A percentile compares a stretch with the other conserved stretches of the same genome.
These are phyloP conservation scores for Vombatus ursinus DNA, from an alignment of 2,113 vertebrate species.

Conservation along the genomic window DNA sequence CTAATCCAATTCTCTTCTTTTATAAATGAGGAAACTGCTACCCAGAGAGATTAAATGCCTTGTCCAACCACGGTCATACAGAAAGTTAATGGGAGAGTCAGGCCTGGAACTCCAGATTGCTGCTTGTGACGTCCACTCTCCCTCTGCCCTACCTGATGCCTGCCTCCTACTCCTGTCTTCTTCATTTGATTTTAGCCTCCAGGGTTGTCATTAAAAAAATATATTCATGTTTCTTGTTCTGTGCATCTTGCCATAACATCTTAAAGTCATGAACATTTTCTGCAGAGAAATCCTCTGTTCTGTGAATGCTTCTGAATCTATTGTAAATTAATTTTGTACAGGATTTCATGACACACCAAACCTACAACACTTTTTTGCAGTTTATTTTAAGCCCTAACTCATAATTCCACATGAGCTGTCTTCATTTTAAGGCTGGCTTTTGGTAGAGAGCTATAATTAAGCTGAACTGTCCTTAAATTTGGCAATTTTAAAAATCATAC, in stretches of 20 bases:
- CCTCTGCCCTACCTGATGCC: not conserved
- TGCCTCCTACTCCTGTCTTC: not conserved
- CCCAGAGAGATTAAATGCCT: not conserved
- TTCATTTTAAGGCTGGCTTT: slow-evolving; percentile 27
- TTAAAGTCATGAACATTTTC: slow-evolving; percentile 47
- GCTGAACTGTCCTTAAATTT: slow-evolving; percentile 30
- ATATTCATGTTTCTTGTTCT: not conserved
- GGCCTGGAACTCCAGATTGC: not conserved
- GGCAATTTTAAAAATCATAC: slow-evolving; percentile 47
- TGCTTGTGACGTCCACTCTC: not conserved
- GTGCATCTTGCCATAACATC: slow-evolving; percentile 29
- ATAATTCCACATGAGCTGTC: slow-evolving; percentile 18
- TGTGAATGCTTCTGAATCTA: slow-evolving; percentile 42
- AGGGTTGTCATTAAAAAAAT: slow-evolving; percentile 37
- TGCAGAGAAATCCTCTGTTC: slow-evolving; percentile 34
- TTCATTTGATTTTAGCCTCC: slow-evolving; percentile 24
- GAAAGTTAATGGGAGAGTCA: not conserved
- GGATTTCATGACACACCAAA: slow-evolving; percentile 47
- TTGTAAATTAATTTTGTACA: slow-evolving; percentile 55
- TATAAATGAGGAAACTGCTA: not conserved
- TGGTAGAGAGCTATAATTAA: slow-evolving; percentile 41
- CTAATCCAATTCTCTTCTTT: not conserved
- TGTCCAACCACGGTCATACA: not conserved
- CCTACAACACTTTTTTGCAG: slow-evolving; percentile 32
- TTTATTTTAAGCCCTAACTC: slow-evolving; percentile 39